Evolutionary conservation across 1,140 invertebrate species (phyloP), one percentile per base, ranked within the genome.

Genomic region (Camponotus floridanus): DNA sequence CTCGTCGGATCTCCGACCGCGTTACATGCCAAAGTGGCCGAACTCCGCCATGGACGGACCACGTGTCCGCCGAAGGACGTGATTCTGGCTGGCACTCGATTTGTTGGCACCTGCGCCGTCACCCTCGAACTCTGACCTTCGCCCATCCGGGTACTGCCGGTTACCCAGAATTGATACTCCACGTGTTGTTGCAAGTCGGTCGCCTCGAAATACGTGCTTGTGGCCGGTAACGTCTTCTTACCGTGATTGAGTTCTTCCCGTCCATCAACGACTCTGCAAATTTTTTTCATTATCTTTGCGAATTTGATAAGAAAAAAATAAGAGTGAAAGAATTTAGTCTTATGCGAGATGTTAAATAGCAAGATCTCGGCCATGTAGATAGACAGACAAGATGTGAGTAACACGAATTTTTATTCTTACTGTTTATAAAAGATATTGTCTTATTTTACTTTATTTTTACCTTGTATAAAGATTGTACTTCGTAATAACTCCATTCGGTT

Each of bases 81-180:
- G 51, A 97, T 97, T 84, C 96, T 95, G 0, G 97, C 97, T 2
- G 97, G 96, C 31, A 97, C 96, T 88, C 95, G 93, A 93, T 95
- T 96, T 1, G 95, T 96, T 13, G 96, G 95, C 21, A 96, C 94
- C 91, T 97, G 96, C 0, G 96, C 96, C 1, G 96, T 96, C 0
- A 97, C 96, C 80, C 95, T 95, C 0, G 97, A 97, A 92, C 96
- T 97, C 89, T 97, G 97, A 0, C 97, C 97, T 92, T 98, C 97
- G 0, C 97, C 97, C 59, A 97, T 96, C 36, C 97, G 94, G 0
- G 97, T 98, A 15, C 96, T 97, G 11, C 97, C 97, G 3, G 97
- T 97, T 9, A 98, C 97, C 97, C 97, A 98, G 92, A 97, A 97
- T 92, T 98, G 97, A 92, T 98, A 98, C 85, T 97, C 96, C 5